Base-by-base conservation (phyloP, 2,888 invertebrate species). In the Zele albiditarsus region DNA sequence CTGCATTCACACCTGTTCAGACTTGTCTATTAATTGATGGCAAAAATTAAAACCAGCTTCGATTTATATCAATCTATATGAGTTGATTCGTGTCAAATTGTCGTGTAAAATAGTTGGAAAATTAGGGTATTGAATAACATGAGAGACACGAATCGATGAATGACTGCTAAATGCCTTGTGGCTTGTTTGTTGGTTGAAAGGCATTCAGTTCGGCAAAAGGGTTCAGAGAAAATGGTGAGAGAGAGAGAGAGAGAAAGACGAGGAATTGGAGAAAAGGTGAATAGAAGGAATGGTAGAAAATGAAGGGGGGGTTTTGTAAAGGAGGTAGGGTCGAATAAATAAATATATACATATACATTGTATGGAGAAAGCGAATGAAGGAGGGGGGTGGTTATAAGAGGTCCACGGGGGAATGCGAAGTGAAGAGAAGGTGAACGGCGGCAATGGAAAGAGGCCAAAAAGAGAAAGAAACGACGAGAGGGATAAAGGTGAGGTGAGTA, bases 401-500 rank as follows among this genome's bases (percentile, higher is more conserved):
- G 80, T 76, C 73, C 72, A 68, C 78, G 77, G 79, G 71, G 69
- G 66, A 75, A 73, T 70, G 71, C 57, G 73, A 73, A 70, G 62
- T 70, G 72, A 69, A 67, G 73, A 68, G 74, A 27, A 72, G 71
- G 66, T 70, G 76, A 75, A 77, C 62, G 77, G 74, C 20, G 53
- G 4, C 53, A 10, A 46, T 46, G 14, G 80, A 78, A 70, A 74
- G 77, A 58, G 77, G 78, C 75, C 75, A 76, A 80, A 76, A 78
- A 78, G 77, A 79, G 75, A 74, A 75, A 73, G 77, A 78, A 27
- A 25, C 2, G 27, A n/a, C 5, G 63, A 73, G 79, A 81, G 76
- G 80, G 81, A 80, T 78, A 82, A 84, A 82, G 84, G 83, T 83
- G 84, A 83, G 82, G 82, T 80, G 82, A 81, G 81, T 80, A 81